Conservation (phyloP, 2,113 vertebrate genomes). For the Neolamprologus hecqui region DNA sequence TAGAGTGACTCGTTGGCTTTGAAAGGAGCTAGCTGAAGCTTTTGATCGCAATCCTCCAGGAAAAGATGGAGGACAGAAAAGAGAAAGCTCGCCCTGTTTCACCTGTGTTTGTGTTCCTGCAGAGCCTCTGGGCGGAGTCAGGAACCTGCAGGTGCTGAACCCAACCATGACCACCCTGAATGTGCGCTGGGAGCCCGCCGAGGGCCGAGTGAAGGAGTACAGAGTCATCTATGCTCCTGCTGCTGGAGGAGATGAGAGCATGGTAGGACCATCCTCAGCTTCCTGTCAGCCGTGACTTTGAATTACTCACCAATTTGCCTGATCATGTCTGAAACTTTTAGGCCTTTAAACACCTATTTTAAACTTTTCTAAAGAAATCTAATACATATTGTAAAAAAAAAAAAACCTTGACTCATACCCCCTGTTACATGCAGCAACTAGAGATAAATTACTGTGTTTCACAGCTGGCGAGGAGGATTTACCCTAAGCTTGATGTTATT, state of each 20-base stretch:
- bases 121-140: conserved; percentile 88
- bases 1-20: neutral
- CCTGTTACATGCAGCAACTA: neutral
- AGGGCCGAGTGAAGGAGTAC: conserved; percentile 89
- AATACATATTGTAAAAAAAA: neutral
- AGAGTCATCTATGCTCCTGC: conserved; percentile 80
- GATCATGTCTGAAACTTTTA: neutral
- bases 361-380: neutral
- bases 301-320: neutral
- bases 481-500: neutral
- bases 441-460: neutral
- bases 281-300: neutral
- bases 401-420: neutral
- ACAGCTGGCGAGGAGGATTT: neutral
- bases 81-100: neutral
- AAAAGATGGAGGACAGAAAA: neutral
- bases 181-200: conserved; percentile 89
- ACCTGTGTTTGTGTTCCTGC: neutral
- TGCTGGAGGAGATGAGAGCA: conserved; percentile 78
- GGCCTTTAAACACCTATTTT: neutral
- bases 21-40: neutral
- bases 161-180: conserved; percentile 89
- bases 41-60: neutral
- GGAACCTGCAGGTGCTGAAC: conserved; percentile 85
- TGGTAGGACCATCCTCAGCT: conserved; percentile 69